Percentiles rank a stretch among this genome's conserved stretches.
Conservation (phyloP, 2,797 vertebrate genomes). For the Gila robusta region DNA sequence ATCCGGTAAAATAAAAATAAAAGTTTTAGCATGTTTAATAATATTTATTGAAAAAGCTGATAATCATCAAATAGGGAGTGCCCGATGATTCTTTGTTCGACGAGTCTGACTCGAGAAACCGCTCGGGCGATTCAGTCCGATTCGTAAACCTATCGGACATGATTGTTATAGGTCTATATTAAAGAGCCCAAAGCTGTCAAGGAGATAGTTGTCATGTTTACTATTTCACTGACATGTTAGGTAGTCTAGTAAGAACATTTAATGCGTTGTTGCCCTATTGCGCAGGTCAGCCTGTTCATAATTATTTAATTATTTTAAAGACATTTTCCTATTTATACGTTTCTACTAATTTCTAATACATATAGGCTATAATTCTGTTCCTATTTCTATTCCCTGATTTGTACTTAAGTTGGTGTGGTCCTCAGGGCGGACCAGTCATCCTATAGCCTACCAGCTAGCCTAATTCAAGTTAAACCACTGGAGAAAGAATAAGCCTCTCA, state of each 20-base stretch:
- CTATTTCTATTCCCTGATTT: background rate
- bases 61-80: background rate
- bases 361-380: background rate
- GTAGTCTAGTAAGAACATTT: background rate
- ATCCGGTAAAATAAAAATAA: background rate
- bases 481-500: slow-evolving; percentile 56
- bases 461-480: slow-evolving; percentile 52
- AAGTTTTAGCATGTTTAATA: background rate
- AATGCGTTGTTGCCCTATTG: background rate
- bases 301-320: too few species aligned
- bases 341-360: background rate
- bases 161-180: background rate
- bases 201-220: background rate
- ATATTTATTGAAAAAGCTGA: background rate
- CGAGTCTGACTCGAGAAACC: background rate
- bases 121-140: background rate
- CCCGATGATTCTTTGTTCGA: background rate
- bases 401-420: background rate
- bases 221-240: background rate
- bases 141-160: background rate
- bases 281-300: background rate
- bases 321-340: too few species aligned
- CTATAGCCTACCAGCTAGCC: slow-evolving; percentile 36
- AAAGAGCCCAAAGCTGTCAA: background rate
- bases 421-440: slow-evolving; percentile 37